Percentiles rank a stretch among this genome's conserved stretches.
phyloP scores from a whole-genome alignment of 2,113 vertebrate genomes.

The Chloropsis cyanopogon region DNA sequence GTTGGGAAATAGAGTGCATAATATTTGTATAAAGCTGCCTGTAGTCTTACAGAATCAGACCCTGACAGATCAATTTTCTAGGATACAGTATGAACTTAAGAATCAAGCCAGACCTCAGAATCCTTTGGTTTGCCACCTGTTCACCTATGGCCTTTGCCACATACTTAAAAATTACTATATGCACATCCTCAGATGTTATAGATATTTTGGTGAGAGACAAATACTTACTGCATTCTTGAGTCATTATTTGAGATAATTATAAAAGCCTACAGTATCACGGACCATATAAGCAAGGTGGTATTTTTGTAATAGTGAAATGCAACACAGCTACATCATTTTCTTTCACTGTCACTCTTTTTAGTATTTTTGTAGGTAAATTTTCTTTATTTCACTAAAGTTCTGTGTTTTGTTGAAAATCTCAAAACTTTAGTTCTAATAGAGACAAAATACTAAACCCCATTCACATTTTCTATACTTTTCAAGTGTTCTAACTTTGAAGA shows the following conservation, averaged over 20 bases:
- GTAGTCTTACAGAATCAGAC: neutral
- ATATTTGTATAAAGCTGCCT: neutral
- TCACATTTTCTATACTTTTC: neutral
- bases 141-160: neutral
- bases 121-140: neutral
- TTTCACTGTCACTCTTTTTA: neutral
- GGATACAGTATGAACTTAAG: neutral
- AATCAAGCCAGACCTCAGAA: neutral
- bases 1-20: neutral
- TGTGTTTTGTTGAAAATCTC: neutral
- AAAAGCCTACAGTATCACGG: neutral
- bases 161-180: neutral
- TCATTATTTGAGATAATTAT: neutral
- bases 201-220: neutral
- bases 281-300: accelerated
- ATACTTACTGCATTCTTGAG: neutral
- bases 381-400: neutral
- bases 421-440: neutral
- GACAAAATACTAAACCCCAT: neutral
- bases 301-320: neutral
- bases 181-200: neutral
- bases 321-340: neutral
- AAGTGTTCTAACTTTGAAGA: neutral
- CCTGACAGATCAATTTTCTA: neutral
- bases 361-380: neutral